Evolutionary conservation across 2,888 invertebrate species (phyloP), one percentile per base, ranked within the genome.

Genomic region (Lasioglossum pauxillum): DNA sequence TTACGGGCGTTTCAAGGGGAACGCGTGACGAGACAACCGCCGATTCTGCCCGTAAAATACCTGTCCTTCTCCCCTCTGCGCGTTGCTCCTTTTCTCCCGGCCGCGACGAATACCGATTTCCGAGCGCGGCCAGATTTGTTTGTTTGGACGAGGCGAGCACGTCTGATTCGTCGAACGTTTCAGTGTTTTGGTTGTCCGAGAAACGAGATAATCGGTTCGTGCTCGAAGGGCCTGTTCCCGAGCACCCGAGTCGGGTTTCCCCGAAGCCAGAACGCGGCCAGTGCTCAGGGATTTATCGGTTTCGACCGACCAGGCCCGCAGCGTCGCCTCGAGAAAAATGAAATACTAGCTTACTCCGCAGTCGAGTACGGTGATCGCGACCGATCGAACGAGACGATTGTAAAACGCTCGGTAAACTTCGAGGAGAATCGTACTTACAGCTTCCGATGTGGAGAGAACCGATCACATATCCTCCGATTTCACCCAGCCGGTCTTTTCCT

Each of bases 11-110:
- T 82, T 82, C 82, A 49, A 75, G 67, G 69, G 77, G 67, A 77
- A 88, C 75, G 85, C 88, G 87, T 85, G 89, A 90, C 80, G 84
- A 80, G 69, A 85, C 84, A 80, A 86, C 71, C 82, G 79, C 60
- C 76, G 88, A 80, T 57, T 74, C 74, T n/a, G n/a, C 77, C 74
- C 79, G 73, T 85, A 80, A 79, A 87, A 44, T 23, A 23, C 53
- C 35, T 14, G 53, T 27, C 31, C 31, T 27, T 27, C n/a, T 27
- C 16, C 27, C 44, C 16, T 8, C 14, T 8, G 5, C 35, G 31
- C 8, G 2, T 64, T 7, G 31, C 64, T 64, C 12, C 57, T 57
- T 57, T n/a, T 57, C 19, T 53, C 8, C 53, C 10, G n/a, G 10
- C 16, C 64, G 16, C 31, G 64, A 16, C 64, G 60, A 64, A 64